These are phyloP conservation scores for Elanus axillaris DNA, from an alignment of 2,113 vertebrate genomes.

Conservation along the genomic window DNA sequence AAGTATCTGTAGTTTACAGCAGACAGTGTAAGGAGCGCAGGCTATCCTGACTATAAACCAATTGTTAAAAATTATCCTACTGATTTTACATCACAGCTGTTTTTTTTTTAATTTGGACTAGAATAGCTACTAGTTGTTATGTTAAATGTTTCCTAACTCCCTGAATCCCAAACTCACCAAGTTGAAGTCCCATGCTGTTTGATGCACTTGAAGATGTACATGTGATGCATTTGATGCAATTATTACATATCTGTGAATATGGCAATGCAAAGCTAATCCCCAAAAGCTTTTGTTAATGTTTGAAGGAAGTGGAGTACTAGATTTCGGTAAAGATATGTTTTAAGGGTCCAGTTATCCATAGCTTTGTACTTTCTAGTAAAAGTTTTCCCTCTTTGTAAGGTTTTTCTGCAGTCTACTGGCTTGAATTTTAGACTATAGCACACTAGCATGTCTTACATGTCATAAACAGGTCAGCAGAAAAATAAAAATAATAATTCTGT, in stretches of 20 bases:
- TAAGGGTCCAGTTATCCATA: neutral
- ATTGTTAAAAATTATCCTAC: neutral
- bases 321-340: neutral
- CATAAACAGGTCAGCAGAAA: neutral
- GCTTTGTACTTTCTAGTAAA: neutral
- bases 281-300: neutral
- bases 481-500: neutral
- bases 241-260: neutral
- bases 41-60: neutral
- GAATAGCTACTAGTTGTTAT: neutral
- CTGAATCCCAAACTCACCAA: neutral
- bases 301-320: fast-evolving
- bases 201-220: neutral
- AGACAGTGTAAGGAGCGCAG: neutral
- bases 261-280: neutral
- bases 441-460: neutral
- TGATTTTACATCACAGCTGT: neutral
- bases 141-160: neutral
- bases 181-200: neutral
- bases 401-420: neutral
- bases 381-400: neutral
- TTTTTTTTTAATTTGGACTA: neutral
- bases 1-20: neutral
- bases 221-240: neutral
- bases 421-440: neutral